Percentiles rank a stretch among this genome's conserved stretches.
These are phyloP conservation scores for Trachelus tabidus DNA, from an alignment of 2,888 invertebrate genomes.

Conservation along the genomic window DNA sequence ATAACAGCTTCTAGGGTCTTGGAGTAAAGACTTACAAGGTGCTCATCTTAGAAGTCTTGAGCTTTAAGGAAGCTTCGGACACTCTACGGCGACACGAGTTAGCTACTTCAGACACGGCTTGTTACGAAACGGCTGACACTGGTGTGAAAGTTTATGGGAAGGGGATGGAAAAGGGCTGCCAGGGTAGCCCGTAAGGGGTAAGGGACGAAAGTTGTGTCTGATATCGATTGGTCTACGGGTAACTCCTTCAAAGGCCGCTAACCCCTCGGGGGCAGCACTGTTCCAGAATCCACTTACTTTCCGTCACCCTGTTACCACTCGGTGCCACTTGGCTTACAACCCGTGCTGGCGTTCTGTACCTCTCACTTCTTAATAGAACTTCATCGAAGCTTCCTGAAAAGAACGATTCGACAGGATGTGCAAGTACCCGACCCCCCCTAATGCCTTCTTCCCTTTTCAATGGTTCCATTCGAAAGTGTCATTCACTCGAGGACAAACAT, in stretches of 20 bases:
- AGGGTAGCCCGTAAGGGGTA: slow-evolving; percentile 19
- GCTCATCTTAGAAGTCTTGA: neutral
- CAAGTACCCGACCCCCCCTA: neutral
- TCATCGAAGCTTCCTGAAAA: neutral
- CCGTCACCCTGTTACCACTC: neutral
- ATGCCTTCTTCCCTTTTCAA: neutral
- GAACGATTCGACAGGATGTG: neutral
- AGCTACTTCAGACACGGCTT: neutral
- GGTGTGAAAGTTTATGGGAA: neutral
- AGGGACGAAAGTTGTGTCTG: slow-evolving; percentile 36
- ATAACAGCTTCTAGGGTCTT: neutral
- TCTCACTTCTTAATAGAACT: neutral
- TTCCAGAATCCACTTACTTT: neutral
- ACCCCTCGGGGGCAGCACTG: slow-evolving; percentile 22
- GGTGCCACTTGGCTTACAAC: neutral
- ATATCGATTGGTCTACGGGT: slow-evolving; percentile 42
- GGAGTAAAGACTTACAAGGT: neutral
- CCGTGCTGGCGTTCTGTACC: neutral
- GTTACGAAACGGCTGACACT: neutral
- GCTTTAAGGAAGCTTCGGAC: neutral
- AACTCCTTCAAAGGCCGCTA: slow-evolving; percentile 13
- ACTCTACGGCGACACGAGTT: neutral
- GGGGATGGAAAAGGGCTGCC: slow-evolving; percentile 11
- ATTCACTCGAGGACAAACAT: neutral
- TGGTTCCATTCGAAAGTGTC: neutral